Base-by-base conservation (phyloP, 2,113 vertebrate species). In the Gobio gobio region DNA sequence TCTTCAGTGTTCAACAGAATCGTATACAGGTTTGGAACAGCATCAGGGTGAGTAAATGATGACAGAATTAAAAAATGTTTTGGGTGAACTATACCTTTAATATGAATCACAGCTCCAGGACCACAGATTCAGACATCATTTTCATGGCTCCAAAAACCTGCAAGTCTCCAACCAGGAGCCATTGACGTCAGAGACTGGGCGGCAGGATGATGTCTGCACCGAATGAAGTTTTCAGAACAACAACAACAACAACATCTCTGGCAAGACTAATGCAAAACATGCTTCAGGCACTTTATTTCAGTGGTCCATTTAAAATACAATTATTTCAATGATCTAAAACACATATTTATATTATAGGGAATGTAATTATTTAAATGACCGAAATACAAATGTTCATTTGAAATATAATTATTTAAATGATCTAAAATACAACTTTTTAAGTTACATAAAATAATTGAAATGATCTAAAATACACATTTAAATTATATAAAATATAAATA, bases 41-140 rank as follows among this genome's bases (percentile, higher is more conserved):
- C 4, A 40, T 29, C 29, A 6, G 36, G 36, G 36, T 40, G 36
- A 40, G 36, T 40, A 40, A 40, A 40, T 40, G 36, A 40, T 40
- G 36, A 40, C 36, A 40, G 36, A 40, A 40, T 40, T 29, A 29
- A 29, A 29, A n/a, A n/a, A n/a, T n/a, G n/a, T 40, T 40, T 40
- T 40, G 4, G 40, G 40, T 6, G 40, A 40, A 7, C 40, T 40
- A 40, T 3, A 5, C 40, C 40, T 40, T 40, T 40, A 49, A 18
- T 54, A 51, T 76, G 74, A 54, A 76, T 76, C 74, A 76, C 24
- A 76, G 49, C 24, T 20, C 24, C 24, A 33, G 74, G 74, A 76
- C 54, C 13, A 33, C 45, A 76, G 72, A 49, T 54, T 33, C 73
- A 10, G 16, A 54, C 16, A 33, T 76, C 14, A 51, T 75, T 72